Percentiles rank a stretch among this genome's conserved stretches.
Conservation (phyloP, 2,888 invertebrate genomes). For the Dryococelus australis region DNA sequence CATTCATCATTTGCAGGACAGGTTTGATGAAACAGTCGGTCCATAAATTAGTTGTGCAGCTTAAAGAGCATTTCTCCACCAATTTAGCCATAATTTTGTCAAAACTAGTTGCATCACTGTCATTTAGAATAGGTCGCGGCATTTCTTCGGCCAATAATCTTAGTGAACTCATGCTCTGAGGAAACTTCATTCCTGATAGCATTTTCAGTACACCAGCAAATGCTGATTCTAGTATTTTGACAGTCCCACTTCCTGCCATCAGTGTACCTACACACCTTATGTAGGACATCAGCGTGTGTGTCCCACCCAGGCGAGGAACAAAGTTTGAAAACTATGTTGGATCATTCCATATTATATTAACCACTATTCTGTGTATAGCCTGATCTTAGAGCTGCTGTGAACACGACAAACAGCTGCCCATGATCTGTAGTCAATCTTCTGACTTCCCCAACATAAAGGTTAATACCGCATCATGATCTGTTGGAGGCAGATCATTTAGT, state of each 20-base stretch:
- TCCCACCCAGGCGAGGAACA: slow-evolving; percentile 3
- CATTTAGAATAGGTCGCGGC: background rate
- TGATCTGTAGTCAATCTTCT: background rate
- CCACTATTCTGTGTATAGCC: slow-evolving; percentile 21
- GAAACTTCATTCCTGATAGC: too few relatives aligned
- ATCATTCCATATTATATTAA: slow-evolving; percentile 17
- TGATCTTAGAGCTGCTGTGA: slow-evolving; percentile 19
- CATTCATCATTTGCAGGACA: background rate
- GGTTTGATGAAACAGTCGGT: background rate
- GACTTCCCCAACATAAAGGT: background rate
- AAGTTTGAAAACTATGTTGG: background rate
- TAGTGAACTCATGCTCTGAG: background rate
- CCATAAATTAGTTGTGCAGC: background rate
- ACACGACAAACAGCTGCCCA: background rate
- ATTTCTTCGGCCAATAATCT: slow-evolving; percentile 4
- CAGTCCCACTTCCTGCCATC: background rate
- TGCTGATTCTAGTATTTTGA: background rate
- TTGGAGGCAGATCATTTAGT: slow-evolving; percentile 4
- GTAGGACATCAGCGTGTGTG: background rate
- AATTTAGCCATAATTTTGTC: background rate
- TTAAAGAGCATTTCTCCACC: background rate
- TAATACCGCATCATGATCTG: slow-evolving; percentile 17
- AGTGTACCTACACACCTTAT: background rate
- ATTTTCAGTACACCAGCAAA: too few relatives aligned
- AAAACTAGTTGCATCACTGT: background rate